These are phyloP conservation scores for Cancer borealis DNA, from an alignment of 2,888 invertebrate species.

Conservation along the genomic window DNA sequence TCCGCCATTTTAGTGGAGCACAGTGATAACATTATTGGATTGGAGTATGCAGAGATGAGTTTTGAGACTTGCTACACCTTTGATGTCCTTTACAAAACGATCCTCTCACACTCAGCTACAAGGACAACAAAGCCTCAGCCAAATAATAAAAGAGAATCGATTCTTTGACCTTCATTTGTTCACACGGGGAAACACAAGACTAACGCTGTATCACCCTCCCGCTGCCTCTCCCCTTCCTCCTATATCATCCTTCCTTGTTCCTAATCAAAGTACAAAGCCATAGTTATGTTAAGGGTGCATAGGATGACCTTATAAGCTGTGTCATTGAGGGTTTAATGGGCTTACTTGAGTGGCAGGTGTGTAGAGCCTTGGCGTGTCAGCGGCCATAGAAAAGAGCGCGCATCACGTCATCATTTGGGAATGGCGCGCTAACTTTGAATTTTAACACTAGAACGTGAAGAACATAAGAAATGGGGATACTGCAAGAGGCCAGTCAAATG, in stretches of 20 bases:
- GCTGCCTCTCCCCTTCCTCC: not conserved
- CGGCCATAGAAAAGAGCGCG: constrained; percentile 20
- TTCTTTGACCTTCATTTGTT: constrained; percentile 76
- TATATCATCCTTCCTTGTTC: not conserved
- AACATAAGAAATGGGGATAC: too few relatives aligned
- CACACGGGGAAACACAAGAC: constrained; percentile 69
- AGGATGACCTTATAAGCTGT: not conserved
- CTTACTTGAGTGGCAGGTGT: not conserved
- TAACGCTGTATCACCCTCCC: constrained; percentile 52
- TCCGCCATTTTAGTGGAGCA: constrained; percentile 55
- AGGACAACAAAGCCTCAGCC: constrained; percentile 48
- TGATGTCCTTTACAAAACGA: not conserved
- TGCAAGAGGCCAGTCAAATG: too few relatives aligned
- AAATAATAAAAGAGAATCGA: constrained; percentile 76
- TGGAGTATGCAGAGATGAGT: not conserved
- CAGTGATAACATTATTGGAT: not conserved
- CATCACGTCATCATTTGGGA: not conserved
- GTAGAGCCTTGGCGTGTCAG: not conserved
- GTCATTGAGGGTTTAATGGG: not conserved
- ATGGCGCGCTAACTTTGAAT: not conserved
- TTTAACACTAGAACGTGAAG: too few relatives aligned
- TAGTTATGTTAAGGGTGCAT: not conserved
- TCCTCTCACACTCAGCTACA: not conserved
- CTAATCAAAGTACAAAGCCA: not conserved
- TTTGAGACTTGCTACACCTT: not conserved